Base-by-base conservation (phyloP, 2,888 invertebrate species). In the Operophtera brumata region DNA sequence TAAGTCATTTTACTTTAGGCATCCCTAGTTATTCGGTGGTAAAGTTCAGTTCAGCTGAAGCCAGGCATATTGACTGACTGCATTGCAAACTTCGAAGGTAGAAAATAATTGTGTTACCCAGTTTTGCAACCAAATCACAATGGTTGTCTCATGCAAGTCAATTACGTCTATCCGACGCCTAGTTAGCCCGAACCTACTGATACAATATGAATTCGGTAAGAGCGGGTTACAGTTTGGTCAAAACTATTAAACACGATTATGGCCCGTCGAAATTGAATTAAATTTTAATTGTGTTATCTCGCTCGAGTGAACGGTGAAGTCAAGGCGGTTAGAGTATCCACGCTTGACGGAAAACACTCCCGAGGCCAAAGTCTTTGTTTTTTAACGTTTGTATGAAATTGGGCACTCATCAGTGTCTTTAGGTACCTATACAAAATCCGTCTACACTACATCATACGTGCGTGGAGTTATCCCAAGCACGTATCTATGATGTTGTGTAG, bases 151-250 rank as follows among this genome's bases (percentile, higher is more conserved):
- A 82, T 84, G 80, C 82, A 82, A 86, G 87, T 85, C 86, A 89
- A 89, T 88, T 88, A 89, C 56, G 86, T 82, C 85, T 86, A 80
- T 87, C 84, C 71, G 62, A 78, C 80, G 88, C 81, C 86, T 76
- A 70, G 86, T 88, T 89, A 84, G 78, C 75, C 79, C 72, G 70
- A 75, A 76, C 74, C 78, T 75, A 71, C 75, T 74, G 80, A 83
- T 82, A 83, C 82, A 85, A 84, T 82, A 82, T 82, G 80, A 84
- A 85, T 83, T 80, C 71, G 71, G 73, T 74, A 74, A 73, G 71
- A 76, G 69, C 71, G 65, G 79, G 77, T 75, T 80, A 82, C 78
- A 77, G 78, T 80, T 78, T 68, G 73, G 69, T 68, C 69, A 69
- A 78, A 75, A 81, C 79, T 80, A 74, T 75, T 75, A 79, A 86